Evolutionary conservation across 1,140 invertebrate genomes (phyloP), one percentile per base, ranked within the genome.

Genomic region (Euwallacea similis): DNA sequence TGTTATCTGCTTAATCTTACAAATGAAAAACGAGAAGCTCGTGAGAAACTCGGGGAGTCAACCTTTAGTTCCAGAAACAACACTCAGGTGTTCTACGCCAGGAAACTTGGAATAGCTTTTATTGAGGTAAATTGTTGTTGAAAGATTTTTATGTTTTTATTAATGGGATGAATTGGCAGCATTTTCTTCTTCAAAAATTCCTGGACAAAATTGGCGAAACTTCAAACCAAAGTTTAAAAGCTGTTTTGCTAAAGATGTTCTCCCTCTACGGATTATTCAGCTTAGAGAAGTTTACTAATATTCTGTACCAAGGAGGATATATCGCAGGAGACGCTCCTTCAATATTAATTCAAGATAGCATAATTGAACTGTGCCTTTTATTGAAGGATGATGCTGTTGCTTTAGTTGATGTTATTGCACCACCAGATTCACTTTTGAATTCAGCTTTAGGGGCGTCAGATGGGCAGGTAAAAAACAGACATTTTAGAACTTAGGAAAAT

Each of bases 371-470:
- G 53, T 92, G 90, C 76, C 69, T 72, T 7, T 82, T 86, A 69
- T 76, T 94, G 33, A 92, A 91, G 81, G 83, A 87, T 72, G 90
- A 95, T 69, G 87, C 89, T 53, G 85, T 94, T 9, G 79, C 88
- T 7, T 82, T 94, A n/a, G 89, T 89, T 0, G 95, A 98, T 85
- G 88, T 88, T 0, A 86, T 97, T 66, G 92, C 94, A 15, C 94
- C 94, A 3, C 90, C 92, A 11, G 95, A 98, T 85, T 95, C 91
- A 78, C 87, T 92, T 74, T 79, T 95, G 0, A 91, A 92, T 78
- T 95, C 93, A 7, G 87, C 89, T n/a, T 82, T 95, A 9, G 93
- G 92, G 63, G 84, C 85, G 76, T 88, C 91, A 4, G 91, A 95
- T 84, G 93, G 93, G 77, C 85, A 92, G 81, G 67, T 68, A 68